These are phyloP conservation scores for Cecropterus lyciades DNA, from an alignment of 1,140 invertebrate species.

Conservation along the genomic window DNA sequence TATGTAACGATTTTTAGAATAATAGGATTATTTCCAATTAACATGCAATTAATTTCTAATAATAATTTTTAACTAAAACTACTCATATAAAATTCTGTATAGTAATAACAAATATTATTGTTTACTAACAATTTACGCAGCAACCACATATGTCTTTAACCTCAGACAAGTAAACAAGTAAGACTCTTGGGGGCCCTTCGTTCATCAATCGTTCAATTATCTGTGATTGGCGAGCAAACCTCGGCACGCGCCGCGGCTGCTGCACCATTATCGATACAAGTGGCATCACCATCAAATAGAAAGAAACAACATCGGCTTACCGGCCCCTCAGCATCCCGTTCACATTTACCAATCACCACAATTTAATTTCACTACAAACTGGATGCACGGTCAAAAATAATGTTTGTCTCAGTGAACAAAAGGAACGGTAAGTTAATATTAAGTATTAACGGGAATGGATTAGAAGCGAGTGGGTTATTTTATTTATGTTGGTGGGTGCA, in stretches of 20 bases:
- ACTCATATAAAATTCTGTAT: background rate
- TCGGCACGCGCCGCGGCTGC: slow-evolving; percentile 41
- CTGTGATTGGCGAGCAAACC: slow-evolving; percentile 45
- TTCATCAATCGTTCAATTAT: slow-evolving; percentile 31
- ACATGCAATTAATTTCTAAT: too few species aligned
- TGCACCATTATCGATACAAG: slow-evolving; percentile 33
- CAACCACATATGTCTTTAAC: background rate
- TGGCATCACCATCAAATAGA: slow-evolving; percentile 34
- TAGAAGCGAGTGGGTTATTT: background rate
- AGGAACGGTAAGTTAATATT: background rate
- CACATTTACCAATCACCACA: slow-evolving; percentile 13
- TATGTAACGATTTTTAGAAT: too few species aligned
- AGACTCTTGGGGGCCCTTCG: background rate
- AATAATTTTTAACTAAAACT: too few species aligned
- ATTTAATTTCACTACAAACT: slow-evolving; percentile 5
- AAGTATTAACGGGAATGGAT: background rate
- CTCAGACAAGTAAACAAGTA: background rate
- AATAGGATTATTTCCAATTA: too few species aligned
- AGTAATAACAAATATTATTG: background rate
- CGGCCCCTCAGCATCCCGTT: slow-evolving; percentile 48
- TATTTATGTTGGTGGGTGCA: slow-evolving; percentile 11
- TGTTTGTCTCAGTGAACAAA: slow-evolving; percentile 19
- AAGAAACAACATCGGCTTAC: slow-evolving; percentile 45
- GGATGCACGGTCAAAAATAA: background rate
- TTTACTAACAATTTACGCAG: background rate